These are phyloP conservation scores for Helicoverpa assulta DNA, from an alignment of 2,888 invertebrate species.

Conservation along the genomic window DNA sequence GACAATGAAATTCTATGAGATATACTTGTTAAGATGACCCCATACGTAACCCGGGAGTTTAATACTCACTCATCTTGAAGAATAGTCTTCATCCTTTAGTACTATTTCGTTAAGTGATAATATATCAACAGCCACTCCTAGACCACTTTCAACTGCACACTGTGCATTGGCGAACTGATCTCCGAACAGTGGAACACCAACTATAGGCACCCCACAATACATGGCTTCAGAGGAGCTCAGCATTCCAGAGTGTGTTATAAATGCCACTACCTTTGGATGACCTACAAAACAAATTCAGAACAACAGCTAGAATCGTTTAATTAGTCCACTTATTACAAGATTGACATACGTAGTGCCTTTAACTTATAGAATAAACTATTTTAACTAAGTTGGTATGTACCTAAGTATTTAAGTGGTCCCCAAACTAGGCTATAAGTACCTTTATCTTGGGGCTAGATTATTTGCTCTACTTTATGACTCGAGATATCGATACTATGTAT, in stretches of 20 bases:
- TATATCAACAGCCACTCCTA: conserved; percentile 80
- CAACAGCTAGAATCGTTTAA: too few relatives aligned
- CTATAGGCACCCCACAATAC: conserved; percentile 77
- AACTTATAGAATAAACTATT: too few relatives aligned
- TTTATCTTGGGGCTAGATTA: too few relatives aligned
- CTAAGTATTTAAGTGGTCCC: too few relatives aligned
- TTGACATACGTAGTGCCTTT: too few relatives aligned
- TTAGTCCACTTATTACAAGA: too few relatives aligned
- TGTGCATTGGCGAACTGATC: conserved; percentile 87
- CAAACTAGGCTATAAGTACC: too few relatives aligned
- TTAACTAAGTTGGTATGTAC: too few relatives aligned
- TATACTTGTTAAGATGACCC: neutral
- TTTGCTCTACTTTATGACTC: too few relatives aligned
- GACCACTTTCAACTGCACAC: conserved; percentile 80
- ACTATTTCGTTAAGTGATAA: conserved; percentile 44
- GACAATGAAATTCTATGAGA: neutral
- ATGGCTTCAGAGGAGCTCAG: conserved; percentile 87
- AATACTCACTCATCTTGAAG: conserved; percentile 59
- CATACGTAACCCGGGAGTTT: neutral
- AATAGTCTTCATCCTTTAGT: conserved; percentile 45
- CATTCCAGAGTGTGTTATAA: conserved; percentile 88
- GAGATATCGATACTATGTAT: too few relatives aligned
- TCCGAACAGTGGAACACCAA: conserved; percentile 88
- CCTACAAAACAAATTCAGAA: conserved; percentile 69
- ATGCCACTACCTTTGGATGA: conserved; percentile 87